These are phyloP conservation scores for Halocynthia aurantium DNA, from an alignment of 23 tunicate species.

Conservation along the genomic window DNA sequence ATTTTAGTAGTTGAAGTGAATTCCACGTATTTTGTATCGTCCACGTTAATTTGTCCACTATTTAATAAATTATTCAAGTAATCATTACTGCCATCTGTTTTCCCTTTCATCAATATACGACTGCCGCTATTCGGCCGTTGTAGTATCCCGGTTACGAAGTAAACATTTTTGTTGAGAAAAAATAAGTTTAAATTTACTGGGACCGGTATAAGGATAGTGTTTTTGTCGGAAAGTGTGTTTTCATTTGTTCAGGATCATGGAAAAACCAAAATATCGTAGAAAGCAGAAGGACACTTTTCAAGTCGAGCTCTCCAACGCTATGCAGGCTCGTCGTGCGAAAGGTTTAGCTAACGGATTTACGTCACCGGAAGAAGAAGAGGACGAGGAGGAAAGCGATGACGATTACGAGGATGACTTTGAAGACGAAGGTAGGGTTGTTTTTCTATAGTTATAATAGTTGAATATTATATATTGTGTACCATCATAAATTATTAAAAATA, in stretches of 20 bases:
- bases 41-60: too few species aligned
- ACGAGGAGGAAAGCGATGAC: constrained; percentile 18
- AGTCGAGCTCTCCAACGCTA: constrained; percentile 13
- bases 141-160: too few species aligned
- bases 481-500: too few species aligned
- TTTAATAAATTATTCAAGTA: too few species aligned
- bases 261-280: not conserved
- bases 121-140: too few species aligned
- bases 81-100: too few species aligned
- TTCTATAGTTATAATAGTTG: not conserved
- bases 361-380: constrained; percentile 13
- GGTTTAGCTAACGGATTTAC: not conserved
- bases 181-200: too few species aligned
- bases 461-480: not conserved
- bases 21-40: too few species aligned
- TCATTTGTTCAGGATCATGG: not conserved
- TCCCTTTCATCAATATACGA: too few species aligned
- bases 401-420: constrained; percentile 10
- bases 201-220: too few species aligned
- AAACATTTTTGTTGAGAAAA: too few species aligned
- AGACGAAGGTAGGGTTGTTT: not conserved
- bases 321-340: not conserved
- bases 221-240: not conserved
- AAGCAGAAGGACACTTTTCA: constrained; percentile 56
- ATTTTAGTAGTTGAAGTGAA: too few species aligned